Evolutionary conservation across 1,140 invertebrate genomes (phyloP).

Genomic region (Chymomyza costata): DNA sequence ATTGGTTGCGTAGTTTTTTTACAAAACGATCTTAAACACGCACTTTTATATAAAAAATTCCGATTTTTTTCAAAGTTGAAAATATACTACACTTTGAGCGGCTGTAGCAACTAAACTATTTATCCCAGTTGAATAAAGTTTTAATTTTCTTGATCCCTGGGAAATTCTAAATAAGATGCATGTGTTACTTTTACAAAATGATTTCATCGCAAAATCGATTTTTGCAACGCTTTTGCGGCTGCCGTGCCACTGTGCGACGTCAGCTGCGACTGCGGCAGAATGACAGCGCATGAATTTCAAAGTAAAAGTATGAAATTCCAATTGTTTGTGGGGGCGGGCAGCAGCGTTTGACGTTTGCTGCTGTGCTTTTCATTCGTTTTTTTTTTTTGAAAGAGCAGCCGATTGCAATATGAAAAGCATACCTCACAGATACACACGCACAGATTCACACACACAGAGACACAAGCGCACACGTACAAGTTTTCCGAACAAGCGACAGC

Average conservation of each 20-base stretch:
- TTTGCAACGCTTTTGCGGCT: no score
- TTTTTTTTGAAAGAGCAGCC: constrained; percentile 29
- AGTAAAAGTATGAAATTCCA: constrained; percentile 58
- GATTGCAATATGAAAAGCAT: constrained; percentile 71
- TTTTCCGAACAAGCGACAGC: constrained; percentile 46
- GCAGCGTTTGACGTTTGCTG: constrained; percentile 27
- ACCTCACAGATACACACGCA: constrained; percentile 22
- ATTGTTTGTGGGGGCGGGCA: constrained; percentile 38
- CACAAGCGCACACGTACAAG: constrained; percentile 25
- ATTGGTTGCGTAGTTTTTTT: no score
- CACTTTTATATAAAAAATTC: no score
- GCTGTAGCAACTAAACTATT: neutral
- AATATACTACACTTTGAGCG: neutral
- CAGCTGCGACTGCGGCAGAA: constrained; percentile 1
- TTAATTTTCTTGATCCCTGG: no score
- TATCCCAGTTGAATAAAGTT: no score
- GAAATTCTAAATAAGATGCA: no score
- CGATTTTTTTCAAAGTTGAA: no score
- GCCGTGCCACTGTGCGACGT: no score
- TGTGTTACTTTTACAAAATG: no score
- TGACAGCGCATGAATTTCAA: constrained; percentile 28
- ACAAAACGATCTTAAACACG: no score
- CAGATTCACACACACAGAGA: constrained; percentile 1
- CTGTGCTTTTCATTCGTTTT: constrained; percentile 20
- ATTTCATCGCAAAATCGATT: no score